Conservation (phyloP, 2,888 invertebrate species). For the Trachelus iudaicus region DNA sequence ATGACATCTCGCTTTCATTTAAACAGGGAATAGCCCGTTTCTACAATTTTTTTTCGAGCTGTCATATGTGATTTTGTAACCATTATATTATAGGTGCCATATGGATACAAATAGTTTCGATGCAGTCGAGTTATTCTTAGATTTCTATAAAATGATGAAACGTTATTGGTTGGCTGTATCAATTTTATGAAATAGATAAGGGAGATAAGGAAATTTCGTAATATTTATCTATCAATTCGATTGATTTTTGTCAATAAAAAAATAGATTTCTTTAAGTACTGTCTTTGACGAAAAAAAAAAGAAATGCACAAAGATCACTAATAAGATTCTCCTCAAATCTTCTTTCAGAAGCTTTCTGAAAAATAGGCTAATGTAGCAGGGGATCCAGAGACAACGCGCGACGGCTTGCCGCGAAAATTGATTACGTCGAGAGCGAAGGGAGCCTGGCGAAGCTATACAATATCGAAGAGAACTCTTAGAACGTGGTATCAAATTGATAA, state of each 20-base stretch:
- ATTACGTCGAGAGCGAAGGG: background rate
- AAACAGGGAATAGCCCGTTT: slow-evolving; percentile 22
- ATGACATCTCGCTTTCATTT: slow-evolving; percentile 47
- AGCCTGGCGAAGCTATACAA: background rate
- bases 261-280: too few relatives aligned
- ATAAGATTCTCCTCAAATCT: background rate
- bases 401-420: background rate
- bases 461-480: slow-evolving; percentile 3
- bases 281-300: too few relatives aligned
- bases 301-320: background rate
- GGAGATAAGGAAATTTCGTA: background rate
- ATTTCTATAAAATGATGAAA: background rate
- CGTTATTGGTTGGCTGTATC: too few relatives aligned
- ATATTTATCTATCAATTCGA: background rate
- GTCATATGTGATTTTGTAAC: background rate
- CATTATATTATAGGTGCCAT: background rate
- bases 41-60: background rate
- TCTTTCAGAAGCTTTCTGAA: background rate
- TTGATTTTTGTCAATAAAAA: too few relatives aligned
- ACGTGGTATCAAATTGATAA: slow-evolving; percentile 20
- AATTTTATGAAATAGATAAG: too few relatives aligned
- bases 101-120: background rate
- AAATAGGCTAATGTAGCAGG: background rate
- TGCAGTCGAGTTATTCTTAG: background rate
- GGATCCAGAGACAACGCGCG: background rate